phyloP scores from a whole-genome alignment of 2,888 invertebrate genomes.

The Scotopteryx bipunctaria region DNA sequence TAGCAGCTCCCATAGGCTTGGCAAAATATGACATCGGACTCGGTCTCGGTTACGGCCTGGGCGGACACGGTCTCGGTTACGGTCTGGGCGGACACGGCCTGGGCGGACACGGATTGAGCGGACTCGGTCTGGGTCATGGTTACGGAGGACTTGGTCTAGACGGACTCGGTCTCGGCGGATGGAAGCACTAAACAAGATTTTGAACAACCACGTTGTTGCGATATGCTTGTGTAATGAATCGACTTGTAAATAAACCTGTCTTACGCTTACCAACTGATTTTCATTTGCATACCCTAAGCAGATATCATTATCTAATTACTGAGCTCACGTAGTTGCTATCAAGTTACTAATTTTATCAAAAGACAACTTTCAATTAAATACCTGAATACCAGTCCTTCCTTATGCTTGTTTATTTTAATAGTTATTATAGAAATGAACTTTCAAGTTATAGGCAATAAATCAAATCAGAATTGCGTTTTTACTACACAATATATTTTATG shows the following conservation, averaged over 20 bases:
- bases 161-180: conserved; percentile 23
- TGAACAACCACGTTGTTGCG: conserved; percentile 1
- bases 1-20: conserved; percentile 9
- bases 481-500: conserved; percentile 60
- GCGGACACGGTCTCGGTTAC: conserved; percentile 25
- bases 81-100: conserved; percentile 25
- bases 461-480: conserved; percentile 41
- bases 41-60: conserved; percentile 29
- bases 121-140: conserved; percentile 23
- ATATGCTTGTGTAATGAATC: conserved; percentile 6
- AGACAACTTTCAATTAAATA: not conserved
- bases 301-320: no score
- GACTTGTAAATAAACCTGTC: conserved; percentile 16
- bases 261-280: conserved; percentile 1
- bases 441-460: conserved; percentile 20
- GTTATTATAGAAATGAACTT: conserved; percentile 3
- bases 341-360: no score
- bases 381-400: not conserved
- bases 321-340: no score
- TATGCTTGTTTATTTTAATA: not conserved
- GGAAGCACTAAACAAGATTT: conserved; percentile 13
- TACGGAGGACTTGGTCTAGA: conserved; percentile 21
- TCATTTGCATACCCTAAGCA: not conserved
- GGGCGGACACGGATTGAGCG: conserved; percentile 25
- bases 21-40: conserved; percentile 1